Conservation (phyloP, 2,797 vertebrate genomes). For the Hipposideros larvatus region DNA sequence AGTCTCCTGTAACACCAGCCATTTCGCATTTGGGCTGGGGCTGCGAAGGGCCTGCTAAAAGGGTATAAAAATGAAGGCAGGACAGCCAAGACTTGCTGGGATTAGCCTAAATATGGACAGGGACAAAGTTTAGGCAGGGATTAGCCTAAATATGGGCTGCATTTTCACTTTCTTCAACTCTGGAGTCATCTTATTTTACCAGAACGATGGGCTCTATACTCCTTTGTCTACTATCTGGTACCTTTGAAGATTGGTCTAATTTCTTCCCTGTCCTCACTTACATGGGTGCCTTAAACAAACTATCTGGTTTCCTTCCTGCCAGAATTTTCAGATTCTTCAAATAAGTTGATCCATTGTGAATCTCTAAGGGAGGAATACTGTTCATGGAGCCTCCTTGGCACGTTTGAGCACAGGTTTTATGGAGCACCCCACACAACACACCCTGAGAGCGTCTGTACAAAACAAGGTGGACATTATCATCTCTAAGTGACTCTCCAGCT, state of each 20-base stretch:
- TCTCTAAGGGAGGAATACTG: neutral
- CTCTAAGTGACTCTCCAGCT: neutral
- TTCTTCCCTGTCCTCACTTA: neutral
- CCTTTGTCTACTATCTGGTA: neutral
- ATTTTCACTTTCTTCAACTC: neutral
- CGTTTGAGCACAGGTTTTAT: accelerated
- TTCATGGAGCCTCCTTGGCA: neutral
- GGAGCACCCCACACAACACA: neutral
- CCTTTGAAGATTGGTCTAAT: neutral
- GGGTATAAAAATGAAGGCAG: neutral
- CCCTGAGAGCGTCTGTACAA: neutral
- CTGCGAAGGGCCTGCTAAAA: neutral
- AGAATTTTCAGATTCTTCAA: neutral
- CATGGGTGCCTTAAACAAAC: neutral
- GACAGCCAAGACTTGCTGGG: neutral
- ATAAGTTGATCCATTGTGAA: neutral
- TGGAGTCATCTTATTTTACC: neutral
- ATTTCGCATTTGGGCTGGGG: neutral
- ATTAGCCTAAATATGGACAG: neutral
- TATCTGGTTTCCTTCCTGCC: neutral
- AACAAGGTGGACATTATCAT: neutral
- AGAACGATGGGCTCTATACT: neutral
- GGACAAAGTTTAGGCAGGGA: neutral
- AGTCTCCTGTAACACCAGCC: neutral
- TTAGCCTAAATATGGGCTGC: neutral